Evolutionary conservation across 2,888 invertebrate genomes (phyloP).

Genomic region (Diplolepis rosae): DNA sequence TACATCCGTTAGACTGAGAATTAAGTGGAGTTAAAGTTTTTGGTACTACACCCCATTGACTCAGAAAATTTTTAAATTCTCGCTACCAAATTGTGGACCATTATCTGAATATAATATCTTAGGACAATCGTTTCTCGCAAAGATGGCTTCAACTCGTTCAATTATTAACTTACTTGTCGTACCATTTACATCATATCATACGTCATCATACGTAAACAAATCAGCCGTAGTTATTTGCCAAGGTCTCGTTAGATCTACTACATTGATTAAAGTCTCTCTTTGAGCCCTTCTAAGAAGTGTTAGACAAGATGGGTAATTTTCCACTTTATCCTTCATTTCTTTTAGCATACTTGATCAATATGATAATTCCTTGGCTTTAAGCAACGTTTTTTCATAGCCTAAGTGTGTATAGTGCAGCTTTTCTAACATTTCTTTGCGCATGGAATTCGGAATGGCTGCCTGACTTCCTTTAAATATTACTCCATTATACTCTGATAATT

Average conservation of each 20-base stretch:
- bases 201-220: constrained; percentile 49
- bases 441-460: background rate
- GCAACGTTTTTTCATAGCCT: background rate
- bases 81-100: constrained; percentile 48
- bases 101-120: constrained; percentile 48
- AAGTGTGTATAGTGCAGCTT: background rate
- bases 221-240: constrained; percentile 52
- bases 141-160: constrained; percentile 45
- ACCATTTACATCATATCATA: constrained; percentile 34
- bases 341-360: background rate
- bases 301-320: constrained; percentile 52
- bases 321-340: constrained; percentile 34
- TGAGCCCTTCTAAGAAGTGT: constrained; percentile 42
- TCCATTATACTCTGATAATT: background rate
- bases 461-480: background rate
- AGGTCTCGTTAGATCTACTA: constrained; percentile 46
- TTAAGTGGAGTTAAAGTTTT: background rate
- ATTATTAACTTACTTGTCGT: constrained; percentile 48
- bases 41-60: constrained; percentile 8
- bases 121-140: constrained; percentile 51
- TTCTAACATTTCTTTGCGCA: background rate
- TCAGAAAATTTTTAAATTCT: constrained; percentile 21
- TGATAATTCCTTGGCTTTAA: background rate
- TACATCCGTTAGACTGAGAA: background rate
- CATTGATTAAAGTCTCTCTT: constrained; percentile 48